Percentiles rank a stretch among this genome's conserved stretches.
phyloP scores from a whole-genome alignment of 1,140 invertebrate genomes.

The Solenopsis fugax region DNA sequence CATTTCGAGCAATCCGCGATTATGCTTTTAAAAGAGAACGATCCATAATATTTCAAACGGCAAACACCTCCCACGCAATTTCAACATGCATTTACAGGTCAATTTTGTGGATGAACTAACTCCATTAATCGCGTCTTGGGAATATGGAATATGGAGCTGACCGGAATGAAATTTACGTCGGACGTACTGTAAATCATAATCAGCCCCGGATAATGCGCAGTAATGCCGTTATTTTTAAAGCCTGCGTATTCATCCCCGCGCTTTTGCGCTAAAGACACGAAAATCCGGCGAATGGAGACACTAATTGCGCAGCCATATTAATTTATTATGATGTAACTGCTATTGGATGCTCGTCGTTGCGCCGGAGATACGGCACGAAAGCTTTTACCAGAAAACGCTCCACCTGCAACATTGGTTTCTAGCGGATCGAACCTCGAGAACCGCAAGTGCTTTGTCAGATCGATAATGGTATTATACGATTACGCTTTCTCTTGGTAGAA shows the following conservation, averaged over 20 bases:
- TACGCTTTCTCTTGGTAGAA: constrained; percentile 7
- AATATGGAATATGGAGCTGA: constrained; percentile 30
- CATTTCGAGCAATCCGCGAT: constrained; percentile 16
- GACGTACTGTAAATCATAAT: not conserved
- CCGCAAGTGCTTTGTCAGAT: constrained; percentile 43
- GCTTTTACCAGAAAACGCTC: constrained; percentile 51
- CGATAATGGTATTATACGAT: constrained; percentile 31
- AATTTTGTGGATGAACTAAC: constrained; percentile 45
- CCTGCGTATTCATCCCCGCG: not conserved
- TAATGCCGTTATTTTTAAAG: not conserved
- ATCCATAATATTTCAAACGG: constrained; percentile 40
- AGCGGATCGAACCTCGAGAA: not conserved
- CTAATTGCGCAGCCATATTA: constrained; percentile 34
- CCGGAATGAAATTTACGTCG: constrained; percentile 26
- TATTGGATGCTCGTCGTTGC: not conserved
- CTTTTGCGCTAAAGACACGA: constrained; percentile 7
- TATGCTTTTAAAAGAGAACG: constrained; percentile 18
- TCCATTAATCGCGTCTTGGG: constrained; percentile 54
- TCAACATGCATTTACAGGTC: constrained; percentile 33
- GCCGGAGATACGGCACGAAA: constrained; percentile 53
- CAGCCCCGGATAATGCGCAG: not conserved
- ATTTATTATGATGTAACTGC: constrained; percentile 42
- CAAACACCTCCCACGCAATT: constrained; percentile 39
- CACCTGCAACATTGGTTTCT: constrained; percentile 17
- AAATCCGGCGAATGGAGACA: constrained; percentile 26